Base-by-base conservation (phyloP, 2,888 invertebrate species). In the Agonopterix alstromeriana region DNA sequence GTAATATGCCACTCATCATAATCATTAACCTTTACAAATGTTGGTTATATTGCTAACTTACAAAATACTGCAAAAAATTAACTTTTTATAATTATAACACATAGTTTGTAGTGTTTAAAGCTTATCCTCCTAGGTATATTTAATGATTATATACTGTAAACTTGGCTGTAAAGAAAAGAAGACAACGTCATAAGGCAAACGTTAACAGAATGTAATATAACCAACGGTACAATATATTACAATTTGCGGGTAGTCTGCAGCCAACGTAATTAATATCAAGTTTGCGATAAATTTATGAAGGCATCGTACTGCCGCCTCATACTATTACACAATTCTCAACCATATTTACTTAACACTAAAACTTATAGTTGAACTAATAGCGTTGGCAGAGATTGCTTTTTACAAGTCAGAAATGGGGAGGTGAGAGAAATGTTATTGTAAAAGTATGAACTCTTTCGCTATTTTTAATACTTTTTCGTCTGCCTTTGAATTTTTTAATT, bases 231-330 rank as follows among this genome's bases (percentile, higher is more conserved):
- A 70, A 75, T 77, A 75, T 76, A 78, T 77, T 69, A 73, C 67
- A 79, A 77, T 77, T 77, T 78, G 73, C 62, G 76, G 77, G 64
- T 70, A 74, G 68, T 74, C 75, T 60, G 65, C 61, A 68, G 62
- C 67, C 58, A 58, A 54, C 67, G 81, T 83, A 84, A 84, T 85
- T 84, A 85, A 83, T 85, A 84, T 77, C 78, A 83, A 82, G 78
- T 83, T 82, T 75, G 80, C 67, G 61, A 73, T 74, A 72, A 76
- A 79, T 81, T 80, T 79, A 79, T 71, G 59, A 59, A 55, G 51
- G 59, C 51, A 50, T 52, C 47, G 57, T 52, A 48, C 57, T 52
- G 52, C 53, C 52, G 42, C 44, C 17, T n/a, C 38, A 8, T 27
- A 51, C 51, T 8, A 35, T 35, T 40, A 52, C 42, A 48, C 54